Base-by-base conservation (phyloP, 2,113 vertebrate species). In the Eulemur macaco region DNA sequence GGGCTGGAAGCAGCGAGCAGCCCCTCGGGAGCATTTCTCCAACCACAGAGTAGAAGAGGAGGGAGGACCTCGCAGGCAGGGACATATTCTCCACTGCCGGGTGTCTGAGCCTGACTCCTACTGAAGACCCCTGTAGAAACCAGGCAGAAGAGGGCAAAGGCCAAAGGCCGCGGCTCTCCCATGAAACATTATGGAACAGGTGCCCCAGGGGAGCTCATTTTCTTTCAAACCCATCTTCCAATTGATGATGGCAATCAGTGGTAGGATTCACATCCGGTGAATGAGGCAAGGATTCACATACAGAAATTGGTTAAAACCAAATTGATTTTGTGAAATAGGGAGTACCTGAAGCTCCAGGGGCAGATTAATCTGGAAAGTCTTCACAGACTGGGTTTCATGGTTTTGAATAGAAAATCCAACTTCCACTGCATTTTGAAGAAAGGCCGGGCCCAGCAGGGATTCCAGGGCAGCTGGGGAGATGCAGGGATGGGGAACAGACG, bases 381-480 rank as follows among this genome's bases (percentile, higher is more conserved):
- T 94, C 71, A 39, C n/a, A 14, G 47, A 76, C 29, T 68, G 6
- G 13, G 5, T 76, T 96, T 95, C 8, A 1, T 45, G 45, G 82
- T 78, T 94, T 88, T 93, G 89, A 47, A 20, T 64, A 54, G 12
- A 77, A 78, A 88, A 91, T 81, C 45, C 66, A 94, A 76, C 58
- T 76, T 92, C 17, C 7, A 20, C 50, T 85, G 17, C 8, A 25
- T 8, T 74, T 82, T 11, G 47, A 88, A 56, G 63, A 50, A 66
- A 86, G 66, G 60, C 39, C 8, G 31, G 50, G 27, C 6, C 34
- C 2, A 6, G 6, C 17, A 52, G 81, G 39, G 58, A 29, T 78
- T 88, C 82, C 56, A n/a, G 81, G 50, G 58, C 50, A 31, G 39
- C 66, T 68, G 50, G 29, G 56, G 56, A 60, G 63, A 64, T 27